These are phyloP conservation scores for Turritopsis rubra DNA, from an alignment of 30 jellyfish, hydroid and myxozoan species.

Conservation along the genomic window DNA sequence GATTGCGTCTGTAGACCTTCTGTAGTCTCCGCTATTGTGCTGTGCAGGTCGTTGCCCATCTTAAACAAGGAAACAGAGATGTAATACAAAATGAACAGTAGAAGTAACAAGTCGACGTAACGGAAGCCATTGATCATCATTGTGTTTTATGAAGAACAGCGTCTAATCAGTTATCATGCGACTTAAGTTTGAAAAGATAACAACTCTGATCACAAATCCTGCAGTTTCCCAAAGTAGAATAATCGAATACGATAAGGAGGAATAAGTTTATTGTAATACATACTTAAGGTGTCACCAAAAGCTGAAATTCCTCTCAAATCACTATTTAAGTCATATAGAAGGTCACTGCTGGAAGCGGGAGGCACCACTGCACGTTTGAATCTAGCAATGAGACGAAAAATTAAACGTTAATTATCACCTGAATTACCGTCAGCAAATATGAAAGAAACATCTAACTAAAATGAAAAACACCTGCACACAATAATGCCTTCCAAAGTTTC, in stretches of 20 bases:
- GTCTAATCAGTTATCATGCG: not conserved
- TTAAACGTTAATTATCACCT: too few species aligned
- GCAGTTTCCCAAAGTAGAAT: too few species aligned
- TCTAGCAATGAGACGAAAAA: not conserved
- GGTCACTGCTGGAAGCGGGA: not conserved
- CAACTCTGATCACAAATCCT: too few species aligned
- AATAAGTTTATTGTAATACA: too few species aligned
- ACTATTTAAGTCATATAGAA: not conserved
- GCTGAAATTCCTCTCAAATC: not conserved
- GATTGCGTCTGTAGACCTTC: not conserved
- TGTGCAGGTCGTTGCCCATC: not conserved
- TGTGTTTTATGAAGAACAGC: too few species aligned
- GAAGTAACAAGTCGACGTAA: not conserved
- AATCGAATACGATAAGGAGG: too few species aligned
- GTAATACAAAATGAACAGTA: not conserved
- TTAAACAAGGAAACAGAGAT: too few species aligned
- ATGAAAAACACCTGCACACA: not conserved
- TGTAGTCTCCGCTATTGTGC: not conserved
- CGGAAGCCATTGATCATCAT: not conserved
- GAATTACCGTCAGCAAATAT: too few species aligned
- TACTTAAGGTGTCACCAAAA: not conserved
- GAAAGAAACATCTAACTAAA: not conserved
- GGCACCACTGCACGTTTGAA: not conserved
- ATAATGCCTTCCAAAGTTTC: not conserved
- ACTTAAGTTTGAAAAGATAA: not conserved